Percentiles rank a stretch among this genome's conserved stretches.
phyloP scores from a whole-genome alignment of 2,797 vertebrate species.

The Darevskia mixta region DNA sequence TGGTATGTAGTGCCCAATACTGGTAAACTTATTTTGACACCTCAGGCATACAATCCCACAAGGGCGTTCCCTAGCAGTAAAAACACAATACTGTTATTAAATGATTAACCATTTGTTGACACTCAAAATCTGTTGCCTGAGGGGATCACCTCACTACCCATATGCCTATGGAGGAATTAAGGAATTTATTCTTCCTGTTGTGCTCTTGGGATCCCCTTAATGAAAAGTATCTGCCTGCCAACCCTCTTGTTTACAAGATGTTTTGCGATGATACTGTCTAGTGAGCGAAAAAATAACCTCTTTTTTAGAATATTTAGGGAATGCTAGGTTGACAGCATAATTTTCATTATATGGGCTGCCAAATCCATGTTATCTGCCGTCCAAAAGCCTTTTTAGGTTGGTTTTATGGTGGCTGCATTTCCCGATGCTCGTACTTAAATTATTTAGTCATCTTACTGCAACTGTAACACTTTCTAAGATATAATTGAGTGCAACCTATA shows the following conservation, averaged over 20 bases:
- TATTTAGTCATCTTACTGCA: constrained; percentile 3
- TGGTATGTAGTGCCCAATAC: no score
- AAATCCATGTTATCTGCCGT: neutral
- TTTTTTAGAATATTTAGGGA: neutral
- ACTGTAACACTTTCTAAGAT: constrained; percentile 22
- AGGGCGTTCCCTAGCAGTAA: no score
- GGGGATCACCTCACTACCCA: no score
- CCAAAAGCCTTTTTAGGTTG: constrained; percentile 6
- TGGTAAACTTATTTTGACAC: no score
- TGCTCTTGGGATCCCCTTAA: neutral
- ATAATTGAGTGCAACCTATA: neutral
- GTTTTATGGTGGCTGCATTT: neutral
- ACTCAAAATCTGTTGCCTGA: no score
- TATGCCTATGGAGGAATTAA: neutral
- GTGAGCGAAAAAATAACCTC: neutral
- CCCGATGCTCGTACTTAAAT: neutral
- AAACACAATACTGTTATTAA: no score
- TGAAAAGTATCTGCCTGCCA: neutral
- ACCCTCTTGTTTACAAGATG: neutral
- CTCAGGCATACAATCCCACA: no score
- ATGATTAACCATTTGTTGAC: no score
- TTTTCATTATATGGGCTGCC: neutral
- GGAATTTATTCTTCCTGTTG: neutral
- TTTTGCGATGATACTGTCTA: neutral
- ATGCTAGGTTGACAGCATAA: neutral